phyloP scores from a whole-genome alignment of 2,797 vertebrate genomes.

The Podarcis lilfordi region DNA sequence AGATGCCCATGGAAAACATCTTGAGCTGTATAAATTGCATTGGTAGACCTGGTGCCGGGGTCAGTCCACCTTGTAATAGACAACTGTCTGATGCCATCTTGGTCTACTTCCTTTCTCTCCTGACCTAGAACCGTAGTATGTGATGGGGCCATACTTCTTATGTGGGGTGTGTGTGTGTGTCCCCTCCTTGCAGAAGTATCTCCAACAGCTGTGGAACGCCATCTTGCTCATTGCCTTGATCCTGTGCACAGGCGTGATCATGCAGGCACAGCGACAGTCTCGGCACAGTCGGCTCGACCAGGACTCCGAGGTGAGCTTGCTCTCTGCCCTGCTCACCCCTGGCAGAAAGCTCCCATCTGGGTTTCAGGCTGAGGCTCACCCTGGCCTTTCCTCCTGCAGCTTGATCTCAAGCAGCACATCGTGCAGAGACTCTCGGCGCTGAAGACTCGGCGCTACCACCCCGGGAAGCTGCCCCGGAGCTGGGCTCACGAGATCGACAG shows the following conservation, averaged over 20 bases:
- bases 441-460: conserved; percentile 86
- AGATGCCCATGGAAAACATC: not conserved
- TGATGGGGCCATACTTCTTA: not conserved
- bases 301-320: conserved; percentile 82
- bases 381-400: conserved; percentile 66
- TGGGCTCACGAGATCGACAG: conserved; percentile 80
- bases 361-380: not conserved
- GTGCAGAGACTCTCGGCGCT: conserved; percentile 82
- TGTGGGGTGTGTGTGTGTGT: accelerated
- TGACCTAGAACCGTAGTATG: no score
- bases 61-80: not conserved
- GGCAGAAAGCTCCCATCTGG: accelerated
- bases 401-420: conserved; percentile 86
- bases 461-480: conserved; percentile 74
- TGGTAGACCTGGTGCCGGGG: not conserved
- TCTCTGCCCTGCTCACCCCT: accelerated
- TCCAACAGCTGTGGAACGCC: conserved; percentile 96
- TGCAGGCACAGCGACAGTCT: conserved; percentile 91
- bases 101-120: not conserved
- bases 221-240: conserved; percentile 92
- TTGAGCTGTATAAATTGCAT: not conserved
- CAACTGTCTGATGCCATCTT: not conserved
- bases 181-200: conserved; percentile 83
- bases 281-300: conserved; percentile 80
- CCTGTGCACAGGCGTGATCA: conserved; percentile 90